These are phyloP conservation scores for Octomys mimax DNA, from an alignment of 2,797 vertebrate genomes.

Conservation along the genomic window DNA sequence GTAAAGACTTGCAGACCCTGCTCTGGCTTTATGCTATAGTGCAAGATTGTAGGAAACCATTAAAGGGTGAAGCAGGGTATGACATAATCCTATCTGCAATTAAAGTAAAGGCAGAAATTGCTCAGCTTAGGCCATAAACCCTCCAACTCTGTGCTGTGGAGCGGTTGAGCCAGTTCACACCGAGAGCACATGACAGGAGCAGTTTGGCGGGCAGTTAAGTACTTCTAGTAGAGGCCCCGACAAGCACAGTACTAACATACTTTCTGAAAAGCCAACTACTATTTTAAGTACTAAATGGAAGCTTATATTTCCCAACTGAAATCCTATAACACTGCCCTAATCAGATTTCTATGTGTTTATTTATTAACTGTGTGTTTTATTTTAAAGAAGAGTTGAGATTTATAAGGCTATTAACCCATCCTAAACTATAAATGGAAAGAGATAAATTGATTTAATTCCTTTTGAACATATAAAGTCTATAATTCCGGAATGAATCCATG, in stretches of 20 bases:
- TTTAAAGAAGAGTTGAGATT: conserved; percentile 56
- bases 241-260: neutral
- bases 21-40: neutral
- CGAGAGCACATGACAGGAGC: conserved; percentile 37
- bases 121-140: conserved; percentile 21
- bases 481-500: neutral
- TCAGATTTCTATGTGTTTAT: conserved; percentile 47
- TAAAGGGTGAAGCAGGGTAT: neutral
- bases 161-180: neutral
- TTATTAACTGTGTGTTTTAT: conserved; percentile 60
- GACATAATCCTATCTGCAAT: neutral
- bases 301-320: conserved; percentile 21
- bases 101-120: conserved; percentile 50
- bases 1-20: fast-evolving
- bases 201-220: conserved; percentile 3
- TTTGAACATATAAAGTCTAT: conserved; percentile 27
- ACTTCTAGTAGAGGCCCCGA: neutral
- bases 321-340: conserved; percentile 8
- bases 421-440: conserved; percentile 63
- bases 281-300: conserved; percentile 50
- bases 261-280: conserved; percentile 15
- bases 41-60: neutral
- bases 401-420: conserved; percentile 37
- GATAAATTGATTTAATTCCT: conserved; percentile 46
- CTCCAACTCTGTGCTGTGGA: neutral